Conservation (phyloP, 2,888 invertebrate species). For the Pollenia labialis region DNA sequence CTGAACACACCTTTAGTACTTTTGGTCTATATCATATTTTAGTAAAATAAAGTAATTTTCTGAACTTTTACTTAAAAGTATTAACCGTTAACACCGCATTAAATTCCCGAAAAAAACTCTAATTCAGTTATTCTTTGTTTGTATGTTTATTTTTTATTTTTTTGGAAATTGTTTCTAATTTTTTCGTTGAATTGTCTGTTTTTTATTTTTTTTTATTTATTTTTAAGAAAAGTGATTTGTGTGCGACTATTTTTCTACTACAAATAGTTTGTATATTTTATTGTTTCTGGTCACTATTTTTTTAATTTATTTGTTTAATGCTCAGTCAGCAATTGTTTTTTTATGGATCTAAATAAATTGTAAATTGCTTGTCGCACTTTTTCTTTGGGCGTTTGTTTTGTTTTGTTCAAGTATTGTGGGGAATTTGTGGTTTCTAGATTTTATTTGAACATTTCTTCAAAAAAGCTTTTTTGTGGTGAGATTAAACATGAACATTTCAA, state of each 20-base stretch:
- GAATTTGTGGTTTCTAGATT: slow-evolving; percentile 66
- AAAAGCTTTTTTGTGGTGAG: slow-evolving; percentile 61
- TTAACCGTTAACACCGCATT: no score
- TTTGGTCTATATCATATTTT: no score
- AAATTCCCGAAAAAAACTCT: no score
- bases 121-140: no score
- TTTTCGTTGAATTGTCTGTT: slow-evolving; percentile 27
- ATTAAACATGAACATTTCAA: slow-evolving; percentile 63
- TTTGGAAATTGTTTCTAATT: background rate
- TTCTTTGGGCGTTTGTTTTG: slow-evolving; percentile 37
- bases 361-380: slow-evolving; percentile 1
- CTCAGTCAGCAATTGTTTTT: slow-evolving; percentile 66
- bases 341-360: slow-evolving; percentile 51
- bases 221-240: slow-evolving; percentile 47
- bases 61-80: no score
- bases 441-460: slow-evolving; percentile 63
- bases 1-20: no score
- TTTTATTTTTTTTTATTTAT: slow-evolving; percentile 7
- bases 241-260: slow-evolving; percentile 41
- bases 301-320: slow-evolving; percentile 49
- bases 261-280: slow-evolving; percentile 26
- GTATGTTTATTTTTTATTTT: slow-evolving; percentile 1
- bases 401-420: slow-evolving; percentile 53
- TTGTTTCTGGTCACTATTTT: slow-evolving; percentile 33
- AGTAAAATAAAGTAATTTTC: no score